Evolutionary conservation across 1,140 invertebrate species (phyloP).

Genomic region (Steinernema khuongi): DNA sequence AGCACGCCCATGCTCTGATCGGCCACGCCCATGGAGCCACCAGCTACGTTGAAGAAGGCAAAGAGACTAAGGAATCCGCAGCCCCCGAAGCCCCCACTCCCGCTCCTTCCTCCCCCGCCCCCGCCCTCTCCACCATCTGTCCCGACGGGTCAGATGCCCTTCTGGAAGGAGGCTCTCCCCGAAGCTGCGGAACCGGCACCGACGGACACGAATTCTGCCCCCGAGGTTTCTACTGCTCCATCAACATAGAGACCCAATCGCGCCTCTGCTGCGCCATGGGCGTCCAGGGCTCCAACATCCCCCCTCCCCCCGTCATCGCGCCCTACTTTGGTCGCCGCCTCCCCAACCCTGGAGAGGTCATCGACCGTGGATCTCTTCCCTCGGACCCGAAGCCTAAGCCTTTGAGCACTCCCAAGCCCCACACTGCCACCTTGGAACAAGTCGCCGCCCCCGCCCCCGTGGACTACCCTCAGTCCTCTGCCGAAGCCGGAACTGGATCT

Average conservation of each 20-base stretch:
- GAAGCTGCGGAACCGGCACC: conserved; percentile 49
- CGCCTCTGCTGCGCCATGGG: conserved; percentile 52
- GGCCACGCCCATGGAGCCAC: conserved; percentile 1
- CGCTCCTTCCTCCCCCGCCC: conserved; percentile 14
- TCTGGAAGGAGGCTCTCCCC: conserved; percentile 36
- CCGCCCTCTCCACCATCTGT: conserved; percentile 41
- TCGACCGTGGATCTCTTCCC: conserved; percentile 48
- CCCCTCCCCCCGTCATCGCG: conserved; percentile 41
- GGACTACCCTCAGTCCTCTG: background rate
- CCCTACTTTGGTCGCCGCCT: conserved; percentile 49
- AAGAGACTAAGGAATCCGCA: conserved; percentile 12
- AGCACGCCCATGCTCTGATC: background rate
- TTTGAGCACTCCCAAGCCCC: conserved; percentile 27
- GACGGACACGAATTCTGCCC: conserved; percentile 55
- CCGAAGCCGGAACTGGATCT: background rate
- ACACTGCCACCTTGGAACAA: background rate
- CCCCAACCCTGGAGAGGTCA: conserved; percentile 51
- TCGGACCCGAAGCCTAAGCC: conserved; percentile 40
- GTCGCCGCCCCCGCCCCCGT: background rate
- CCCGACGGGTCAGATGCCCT: conserved; percentile 56
- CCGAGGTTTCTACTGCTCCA: conserved; percentile 54
- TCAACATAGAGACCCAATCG: conserved; percentile 38
- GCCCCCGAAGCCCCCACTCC: background rate
- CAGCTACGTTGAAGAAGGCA: conserved; percentile 13
- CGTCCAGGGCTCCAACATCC: conserved; percentile 38